Conservation (phyloP, 1,140 invertebrate genomes). For the Cydia pomonella region DNA sequence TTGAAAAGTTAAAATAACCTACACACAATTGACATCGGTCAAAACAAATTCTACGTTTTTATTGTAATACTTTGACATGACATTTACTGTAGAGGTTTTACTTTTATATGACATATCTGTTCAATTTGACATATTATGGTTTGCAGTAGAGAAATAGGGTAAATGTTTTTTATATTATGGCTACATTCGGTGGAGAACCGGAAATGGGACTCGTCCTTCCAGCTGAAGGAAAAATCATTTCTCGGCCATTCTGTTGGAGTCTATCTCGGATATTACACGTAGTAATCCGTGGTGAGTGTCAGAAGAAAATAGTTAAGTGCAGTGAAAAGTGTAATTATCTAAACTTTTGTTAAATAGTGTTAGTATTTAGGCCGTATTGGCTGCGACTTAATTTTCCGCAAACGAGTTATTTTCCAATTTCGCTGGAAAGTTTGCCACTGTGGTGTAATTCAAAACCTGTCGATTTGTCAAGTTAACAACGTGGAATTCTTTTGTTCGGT, state of each 20-base stretch:
- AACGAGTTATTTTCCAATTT: constrained; percentile 33
- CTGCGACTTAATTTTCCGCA: not conserved
- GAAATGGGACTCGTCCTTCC: constrained; percentile 66
- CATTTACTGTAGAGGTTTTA: too few relatives aligned
- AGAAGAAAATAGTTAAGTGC: constrained; percentile 66
- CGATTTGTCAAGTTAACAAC: constrained; percentile 28
- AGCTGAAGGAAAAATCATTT: constrained; percentile 73
- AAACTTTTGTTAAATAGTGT: constrained; percentile 40
- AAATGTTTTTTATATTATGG: constrained; percentile 40
- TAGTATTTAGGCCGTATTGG: constrained; percentile 34
- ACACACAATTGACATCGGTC: too few relatives aligned
- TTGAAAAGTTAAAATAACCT: too few relatives aligned
- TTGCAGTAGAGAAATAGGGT: constrained; percentile 22
- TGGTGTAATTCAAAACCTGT: constrained; percentile 48
- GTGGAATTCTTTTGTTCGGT: constrained; percentile 44
- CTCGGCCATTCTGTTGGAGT: constrained; percentile 81
- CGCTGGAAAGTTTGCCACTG: constrained; percentile 35
- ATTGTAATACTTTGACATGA: too few relatives aligned
- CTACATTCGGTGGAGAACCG: constrained; percentile 51
- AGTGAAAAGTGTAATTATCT: constrained; percentile 62
- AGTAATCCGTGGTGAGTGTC: constrained; percentile 78
- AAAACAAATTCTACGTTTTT: not conserved
- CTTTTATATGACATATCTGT: too few relatives aligned
- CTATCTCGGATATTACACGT: constrained; percentile 78
- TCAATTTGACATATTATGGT: too few relatives aligned